Conservation (phyloP, 2,113 vertebrate genomes). For the Paradoxurus hermaphroditus region DNA sequence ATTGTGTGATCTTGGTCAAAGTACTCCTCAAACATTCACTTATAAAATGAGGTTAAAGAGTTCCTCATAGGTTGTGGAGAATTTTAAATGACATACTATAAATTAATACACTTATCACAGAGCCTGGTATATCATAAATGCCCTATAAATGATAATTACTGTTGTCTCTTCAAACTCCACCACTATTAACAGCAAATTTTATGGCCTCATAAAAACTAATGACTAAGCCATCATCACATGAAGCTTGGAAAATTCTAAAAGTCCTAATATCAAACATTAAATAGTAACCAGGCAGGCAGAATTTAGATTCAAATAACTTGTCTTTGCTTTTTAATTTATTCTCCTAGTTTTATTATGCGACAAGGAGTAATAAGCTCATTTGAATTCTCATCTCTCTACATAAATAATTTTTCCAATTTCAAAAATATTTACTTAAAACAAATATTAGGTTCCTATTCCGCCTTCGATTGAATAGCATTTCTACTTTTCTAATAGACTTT, state of each 20-base stretch:
- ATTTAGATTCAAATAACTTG: background rate
- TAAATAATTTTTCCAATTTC: background rate
- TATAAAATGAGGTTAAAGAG: background rate
- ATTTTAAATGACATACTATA: background rate
- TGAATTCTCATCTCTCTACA: background rate
- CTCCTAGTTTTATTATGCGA: background rate
- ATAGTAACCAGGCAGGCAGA: background rate
- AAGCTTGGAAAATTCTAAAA: background rate
- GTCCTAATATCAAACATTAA: background rate
- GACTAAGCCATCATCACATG: background rate
- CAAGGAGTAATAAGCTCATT: background rate
- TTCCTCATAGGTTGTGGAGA: background rate
- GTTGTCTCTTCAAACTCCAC: background rate
- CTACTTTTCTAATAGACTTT: background rate
- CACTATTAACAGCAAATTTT: background rate
- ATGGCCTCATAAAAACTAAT: background rate
- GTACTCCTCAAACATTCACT: background rate
- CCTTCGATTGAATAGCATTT: background rate
- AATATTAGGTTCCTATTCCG: background rate
- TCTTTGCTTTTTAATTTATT: background rate
- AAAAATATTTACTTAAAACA: constrained; percentile 11
- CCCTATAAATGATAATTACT: background rate
- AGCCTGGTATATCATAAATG: background rate
- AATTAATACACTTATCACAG: background rate
- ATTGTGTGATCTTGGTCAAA: background rate